A percentile compares a stretch with the other conserved stretches of the same genome.
These are phyloP conservation scores for Cynaeus angustus DNA, from an alignment of 2,888 invertebrate genomes.

Conservation along the genomic window DNA sequence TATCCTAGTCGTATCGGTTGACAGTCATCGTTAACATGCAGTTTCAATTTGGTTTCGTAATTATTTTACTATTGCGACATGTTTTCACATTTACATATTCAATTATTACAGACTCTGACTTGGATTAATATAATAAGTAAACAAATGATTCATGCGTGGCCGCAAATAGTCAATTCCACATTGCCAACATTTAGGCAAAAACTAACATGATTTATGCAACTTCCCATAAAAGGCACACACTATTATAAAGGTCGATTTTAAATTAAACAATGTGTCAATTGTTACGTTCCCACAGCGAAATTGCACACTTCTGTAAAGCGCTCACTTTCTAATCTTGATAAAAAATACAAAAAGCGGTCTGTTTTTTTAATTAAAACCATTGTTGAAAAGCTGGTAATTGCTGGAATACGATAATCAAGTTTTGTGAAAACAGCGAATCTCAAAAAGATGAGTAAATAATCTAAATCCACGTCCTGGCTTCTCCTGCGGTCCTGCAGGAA, in stretches of 20 bases:
- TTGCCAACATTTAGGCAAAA: neutral
- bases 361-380: constrained; percentile 13
- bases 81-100: constrained; percentile 2
- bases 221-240: neutral
- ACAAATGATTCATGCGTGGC: constrained; percentile 6
- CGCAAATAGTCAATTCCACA: neutral
- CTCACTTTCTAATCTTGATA: constrained; percentile 2
- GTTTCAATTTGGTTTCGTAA: neutral
- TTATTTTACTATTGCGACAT: constrained; percentile 6
- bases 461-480: constrained; percentile 3
- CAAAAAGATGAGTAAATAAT: constrained; percentile 22
- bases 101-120: neutral
- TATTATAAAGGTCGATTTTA: neutral
- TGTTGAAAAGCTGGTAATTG: constrained; percentile 20
- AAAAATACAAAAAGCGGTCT: constrained; percentile 1
- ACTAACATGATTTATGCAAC: neutral
- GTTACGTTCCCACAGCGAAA: neutral
- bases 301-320: neutral
- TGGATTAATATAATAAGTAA: constrained; percentile 1
- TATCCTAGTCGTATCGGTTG: constrained; percentile 1
- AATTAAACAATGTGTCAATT: neutral
- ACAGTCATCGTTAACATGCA: constrained; percentile 1
- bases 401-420: constrained; percentile 23
- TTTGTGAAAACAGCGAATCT: constrained; percentile 2
- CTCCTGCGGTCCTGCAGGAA: constrained; percentile 13